Conservation (phyloP, 1,140 invertebrate species). For the Eriosoma lanigerum region DNA sequence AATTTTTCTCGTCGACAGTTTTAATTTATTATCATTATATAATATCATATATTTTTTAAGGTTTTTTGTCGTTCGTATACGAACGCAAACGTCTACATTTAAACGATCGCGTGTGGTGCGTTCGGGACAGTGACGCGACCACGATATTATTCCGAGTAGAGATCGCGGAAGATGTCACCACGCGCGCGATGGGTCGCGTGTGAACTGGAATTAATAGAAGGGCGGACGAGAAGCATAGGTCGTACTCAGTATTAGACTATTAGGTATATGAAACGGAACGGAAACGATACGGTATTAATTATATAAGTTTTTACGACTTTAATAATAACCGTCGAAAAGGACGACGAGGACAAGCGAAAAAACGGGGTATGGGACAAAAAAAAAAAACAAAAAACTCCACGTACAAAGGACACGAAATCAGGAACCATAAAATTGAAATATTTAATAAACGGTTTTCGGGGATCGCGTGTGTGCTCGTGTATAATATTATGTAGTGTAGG, state of each 20-base stretch:
- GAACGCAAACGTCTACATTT: not conserved
- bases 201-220: constrained; percentile 32
- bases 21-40: not conserved
- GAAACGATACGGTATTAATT: constrained; percentile 51
- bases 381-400: not conserved
- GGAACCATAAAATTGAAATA: constrained; percentile 36
- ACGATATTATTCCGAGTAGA: constrained; percentile 15
- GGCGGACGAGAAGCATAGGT: constrained; percentile 15
- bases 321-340: constrained; percentile 40
- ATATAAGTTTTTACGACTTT: constrained; percentile 39
- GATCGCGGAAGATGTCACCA: constrained; percentile 47
- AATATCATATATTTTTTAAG: too few relatives aligned
- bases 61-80: not conserved
- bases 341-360: not conserved
- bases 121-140: not conserved
- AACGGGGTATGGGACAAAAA: not conserved
- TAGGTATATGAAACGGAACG: not conserved
- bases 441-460: constrained; percentile 48
- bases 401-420: constrained; percentile 35
- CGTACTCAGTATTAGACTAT: not conserved
- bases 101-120: constrained; percentile 29
- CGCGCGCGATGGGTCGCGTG: constrained; percentile 32
- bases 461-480: constrained; percentile 10
- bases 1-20: not conserved
- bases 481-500: constrained; percentile 16